Evolutionary conservation across 2,797 vertebrate species (phyloP).

Genomic region (Sphenopsis melanotis): DNA sequence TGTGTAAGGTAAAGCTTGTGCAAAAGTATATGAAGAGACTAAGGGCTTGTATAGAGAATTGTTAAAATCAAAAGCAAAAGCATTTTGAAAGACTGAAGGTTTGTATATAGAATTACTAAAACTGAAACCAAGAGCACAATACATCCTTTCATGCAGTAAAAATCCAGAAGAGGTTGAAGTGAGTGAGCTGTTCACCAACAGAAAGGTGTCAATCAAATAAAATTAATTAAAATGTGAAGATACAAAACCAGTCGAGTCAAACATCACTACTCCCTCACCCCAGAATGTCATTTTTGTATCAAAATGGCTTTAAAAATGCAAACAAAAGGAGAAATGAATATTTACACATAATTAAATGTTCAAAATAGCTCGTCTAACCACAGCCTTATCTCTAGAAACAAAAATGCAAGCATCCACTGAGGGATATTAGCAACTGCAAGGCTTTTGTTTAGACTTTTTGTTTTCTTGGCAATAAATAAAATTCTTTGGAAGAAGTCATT

Average conservation of each 20-base stretch:
- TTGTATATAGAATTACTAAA: neutral
- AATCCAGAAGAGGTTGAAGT: neutral
- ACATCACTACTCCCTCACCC: neutral
- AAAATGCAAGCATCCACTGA: slow-evolving; percentile 56
- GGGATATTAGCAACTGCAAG: slow-evolving; percentile 23
- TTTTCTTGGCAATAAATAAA: slow-evolving; percentile 62
- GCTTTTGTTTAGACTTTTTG: slow-evolving; percentile 56
- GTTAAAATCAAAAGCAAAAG: neutral
- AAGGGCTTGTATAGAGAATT: neutral
- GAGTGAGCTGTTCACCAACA: neutral
- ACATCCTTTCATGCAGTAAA: neutral
- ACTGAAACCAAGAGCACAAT: neutral
- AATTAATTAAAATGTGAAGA: neutral
- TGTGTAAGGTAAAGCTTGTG: neutral
- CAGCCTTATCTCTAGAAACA: slow-evolving; percentile 57
- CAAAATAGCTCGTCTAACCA: slow-evolving; percentile 35
- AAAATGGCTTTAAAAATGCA: slow-evolving; percentile 32
- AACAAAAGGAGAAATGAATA: slow-evolving; percentile 11
- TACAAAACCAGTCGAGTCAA: neutral
- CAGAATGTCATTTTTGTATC: neutral
- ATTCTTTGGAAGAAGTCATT: slow-evolving; percentile 26
- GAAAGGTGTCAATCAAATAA: neutral
- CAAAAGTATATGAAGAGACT: neutral
- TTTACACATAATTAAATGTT: slow-evolving; percentile 63
- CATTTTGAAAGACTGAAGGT: neutral